Evolutionary conservation across 2,113 vertebrate genomes (phyloP), one percentile per base, ranked within the genome.

Genomic region (Zingel zingel): DNA sequence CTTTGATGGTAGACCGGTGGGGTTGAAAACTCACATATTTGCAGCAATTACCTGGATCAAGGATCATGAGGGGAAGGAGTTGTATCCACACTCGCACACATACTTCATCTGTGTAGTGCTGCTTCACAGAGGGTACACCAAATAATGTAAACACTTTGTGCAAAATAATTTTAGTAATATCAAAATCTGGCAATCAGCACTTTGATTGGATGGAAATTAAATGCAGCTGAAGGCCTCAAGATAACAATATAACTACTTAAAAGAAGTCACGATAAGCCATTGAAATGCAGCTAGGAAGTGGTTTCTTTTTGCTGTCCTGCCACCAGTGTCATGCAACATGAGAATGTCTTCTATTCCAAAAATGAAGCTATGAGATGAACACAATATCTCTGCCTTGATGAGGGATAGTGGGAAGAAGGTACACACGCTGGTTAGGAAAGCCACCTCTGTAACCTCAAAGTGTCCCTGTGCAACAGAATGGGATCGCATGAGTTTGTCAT

Each of bases 401-500:
- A 64, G 53, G 48, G 23, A 23, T 16, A 58, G 75, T 7, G 36
- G 9, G 23, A 5, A 70, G 59, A 78, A 36, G 61, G 79, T 48
- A 3, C 54, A 23, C 81, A 53, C 16, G 30, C 51, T 39, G 25
- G 33, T 45, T 19, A 30, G 48, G 4, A 68, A 79, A 81, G 23
- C 76, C 73, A 54, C 53, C 74, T 64, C 58, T 25, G 6, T 23
- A 56, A 77, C 80, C 70, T 76, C 59, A 51, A 73, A 78, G 53
- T 79, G 39, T 85, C 57, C 68, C 45, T 0, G 23, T 27, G 50
- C 70, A 48, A 10, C 71, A 65, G 9, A 86, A 83, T 25, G 33
- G 47, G 72, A 90, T 91, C 25, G 90, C 91, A 92, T 92, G 90
- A 76, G 84, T 88, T 48, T 21, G 2, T 15, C 74, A 92, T 93